Conservation (phyloP, 2,113 vertebrate genomes). For the Notarius lentiginosus region DNA sequence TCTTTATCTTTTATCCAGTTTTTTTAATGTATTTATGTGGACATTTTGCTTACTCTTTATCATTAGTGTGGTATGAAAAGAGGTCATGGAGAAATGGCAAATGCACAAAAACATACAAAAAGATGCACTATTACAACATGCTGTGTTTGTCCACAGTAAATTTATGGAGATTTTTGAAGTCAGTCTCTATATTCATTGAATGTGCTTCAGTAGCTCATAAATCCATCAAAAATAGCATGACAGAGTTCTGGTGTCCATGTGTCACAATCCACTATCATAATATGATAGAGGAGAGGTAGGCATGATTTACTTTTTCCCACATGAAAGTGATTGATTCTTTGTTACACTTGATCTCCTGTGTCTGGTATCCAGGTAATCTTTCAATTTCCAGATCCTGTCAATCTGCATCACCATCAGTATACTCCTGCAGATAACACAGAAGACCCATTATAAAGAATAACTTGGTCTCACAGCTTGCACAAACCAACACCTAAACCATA, state of each 20-base stretch:
- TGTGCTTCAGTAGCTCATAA: neutral
- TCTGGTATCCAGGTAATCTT: conserved; percentile 62
- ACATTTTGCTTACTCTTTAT: conserved; percentile 49
- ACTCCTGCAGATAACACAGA: conserved; percentile 38
- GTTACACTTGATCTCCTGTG: conserved; percentile 54
- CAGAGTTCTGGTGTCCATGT: neutral
- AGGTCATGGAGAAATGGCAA: conserved; percentile 42
- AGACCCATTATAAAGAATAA: conserved; percentile 27
- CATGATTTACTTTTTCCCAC: neutral
- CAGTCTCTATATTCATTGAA: neutral
- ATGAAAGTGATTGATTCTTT: conserved; percentile 43
- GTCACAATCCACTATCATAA: neutral
- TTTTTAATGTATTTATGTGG: conserved; percentile 28
- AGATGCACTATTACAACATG: conserved; percentile 43
- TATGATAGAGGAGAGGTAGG: neutral
- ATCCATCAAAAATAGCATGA: neutral
- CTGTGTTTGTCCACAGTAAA: neutral
- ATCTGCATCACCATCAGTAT: conserved; percentile 8
- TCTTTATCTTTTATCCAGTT: conserved; percentile 5
- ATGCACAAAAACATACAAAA: conserved; percentile 11
- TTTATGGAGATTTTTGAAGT: neutral
- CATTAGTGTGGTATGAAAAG: conserved; percentile 42
- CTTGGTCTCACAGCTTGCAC: neutral
- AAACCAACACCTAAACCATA: neutral
- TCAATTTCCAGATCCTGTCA: conserved; percentile 61